These are phyloP conservation scores for Channallabes apus DNA, from an alignment of 2,797 vertebrate genomes.

Conservation along the genomic window DNA sequence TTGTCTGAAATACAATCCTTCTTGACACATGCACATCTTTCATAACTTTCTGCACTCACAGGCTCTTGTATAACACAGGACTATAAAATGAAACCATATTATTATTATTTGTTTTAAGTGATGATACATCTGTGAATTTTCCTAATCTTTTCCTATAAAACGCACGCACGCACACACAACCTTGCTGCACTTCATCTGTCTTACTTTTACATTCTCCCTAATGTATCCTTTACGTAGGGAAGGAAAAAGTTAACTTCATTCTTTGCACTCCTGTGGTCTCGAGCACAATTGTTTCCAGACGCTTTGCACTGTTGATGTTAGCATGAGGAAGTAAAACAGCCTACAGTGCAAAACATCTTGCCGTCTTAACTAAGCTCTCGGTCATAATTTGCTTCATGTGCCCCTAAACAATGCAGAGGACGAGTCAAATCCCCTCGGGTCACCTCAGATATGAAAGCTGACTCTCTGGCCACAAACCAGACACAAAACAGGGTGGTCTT, in stretches of 20 bases:
- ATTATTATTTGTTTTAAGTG: background rate
- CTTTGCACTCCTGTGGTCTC: constrained; percentile 52
- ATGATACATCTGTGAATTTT: background rate
- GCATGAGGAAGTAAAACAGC: constrained; percentile 47
- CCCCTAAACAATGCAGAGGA: background rate
- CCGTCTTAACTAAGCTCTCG: constrained; percentile 63
- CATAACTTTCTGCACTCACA: background rate
- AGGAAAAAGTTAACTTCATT: constrained; percentile 42
- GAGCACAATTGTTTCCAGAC: constrained; percentile 53
- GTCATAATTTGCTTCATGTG: constrained; percentile 58
- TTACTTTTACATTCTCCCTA: constrained; percentile 40
- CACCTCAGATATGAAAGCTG: constrained; percentile 23
- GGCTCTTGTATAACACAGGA: constrained; percentile 3
- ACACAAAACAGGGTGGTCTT: constrained; percentile 33
- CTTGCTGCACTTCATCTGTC: constrained; percentile 19
- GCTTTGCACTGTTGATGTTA: constrained; percentile 46
- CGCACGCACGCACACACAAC: background rate
- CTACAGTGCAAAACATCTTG: constrained; percentile 45
- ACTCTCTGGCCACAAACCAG: background rate
- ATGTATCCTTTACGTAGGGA: constrained; percentile 36
- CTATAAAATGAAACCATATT: background rate
- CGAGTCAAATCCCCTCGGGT: constrained; percentile 16
- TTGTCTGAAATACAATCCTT: background rate
- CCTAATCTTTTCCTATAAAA: background rate
- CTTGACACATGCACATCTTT: background rate